Base-by-base conservation (phyloP, 1,140 invertebrate genomes). In the Ceratosolen fusciceps region DNA sequence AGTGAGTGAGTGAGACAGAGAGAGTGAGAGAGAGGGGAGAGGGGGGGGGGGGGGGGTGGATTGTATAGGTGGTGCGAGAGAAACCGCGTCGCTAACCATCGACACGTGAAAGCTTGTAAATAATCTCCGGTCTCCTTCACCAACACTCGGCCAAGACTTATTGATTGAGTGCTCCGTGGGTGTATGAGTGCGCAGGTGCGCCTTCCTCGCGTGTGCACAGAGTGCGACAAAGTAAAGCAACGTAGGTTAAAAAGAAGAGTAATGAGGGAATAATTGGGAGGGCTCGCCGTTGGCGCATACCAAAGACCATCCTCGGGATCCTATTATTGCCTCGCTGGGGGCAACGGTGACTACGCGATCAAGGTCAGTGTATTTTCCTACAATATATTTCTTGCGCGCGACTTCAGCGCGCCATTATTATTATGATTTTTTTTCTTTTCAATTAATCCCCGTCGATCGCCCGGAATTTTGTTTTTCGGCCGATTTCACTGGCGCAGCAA, bases 151-250 rank as follows among this genome's bases (percentile, higher is more conserved):
- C 67, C 31, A 74, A 74, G 62, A 58, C 56, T 54, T 74, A 74
- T 74, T 74, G 72, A 74, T 74, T 74, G 37, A 47, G 24, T 39
- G 34, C 21, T 21, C 49, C 19, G 39, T 19, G n/a, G 16, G 39
- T 74, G 72, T 74, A 37, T 74, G 31, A 74, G 72, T 62, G 72
- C 72, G 72, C 72, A 74, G 72, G 52, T 74, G 72, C 72, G 72
- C 54, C 72, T n/a, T 12, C 12, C 5, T 24, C 0, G 14, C 52
- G 29, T 24, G 16, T 56, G 26, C 49, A 52, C 29, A 16, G 2
- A 56, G 14, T 21, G 16, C 7, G 70, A 24, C 34, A 49, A 56
- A 56, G 19, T 56, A 37, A 72, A 72, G 56, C 31, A 34, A 29
- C 4, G 12, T 14, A 12, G 49, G 34, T 2, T 5, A 70, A 49